Evolutionary conservation across 2,888 invertebrate genomes (phyloP).

Genomic region (Gastracanthus pulcherrimus): DNA sequence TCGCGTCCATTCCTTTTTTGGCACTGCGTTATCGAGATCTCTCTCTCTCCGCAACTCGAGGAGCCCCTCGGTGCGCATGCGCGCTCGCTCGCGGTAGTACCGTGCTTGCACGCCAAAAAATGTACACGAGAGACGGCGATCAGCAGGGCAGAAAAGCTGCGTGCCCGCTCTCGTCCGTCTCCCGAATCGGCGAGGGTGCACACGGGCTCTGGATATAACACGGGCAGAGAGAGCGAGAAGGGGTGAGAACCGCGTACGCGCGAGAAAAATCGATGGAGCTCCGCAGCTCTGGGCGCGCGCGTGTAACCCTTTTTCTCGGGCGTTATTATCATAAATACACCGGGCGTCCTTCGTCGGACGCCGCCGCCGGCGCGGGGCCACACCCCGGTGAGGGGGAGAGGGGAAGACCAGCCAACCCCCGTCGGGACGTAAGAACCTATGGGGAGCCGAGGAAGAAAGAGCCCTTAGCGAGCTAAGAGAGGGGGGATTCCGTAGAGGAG

Average conservation of each 20-base stretch:
- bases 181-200: constrained; percentile 34
- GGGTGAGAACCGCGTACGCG: constrained; percentile 52
- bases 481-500: constrained; percentile 4
- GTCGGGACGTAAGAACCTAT: constrained; percentile 43
- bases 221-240: constrained; percentile 41
- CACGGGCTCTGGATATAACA: not conserved
- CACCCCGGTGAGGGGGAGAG: not conserved
- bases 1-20: not conserved
- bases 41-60: not conserved
- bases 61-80: constrained; percentile 1
- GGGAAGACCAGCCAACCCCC: constrained; percentile 28
- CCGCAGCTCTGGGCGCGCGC: too few relatives aligned
- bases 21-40: not conserved
- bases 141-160: too few relatives aligned
- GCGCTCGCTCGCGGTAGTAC: not conserved
- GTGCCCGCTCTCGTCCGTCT: too few relatives aligned
- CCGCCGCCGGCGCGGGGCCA: constrained; percentile 3
- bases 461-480: not conserved
- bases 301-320: not conserved
- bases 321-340: constrained; percentile 48
- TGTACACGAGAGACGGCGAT: not conserved
- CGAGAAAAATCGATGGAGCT: constrained; percentile 76
- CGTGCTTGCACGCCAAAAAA: not conserved
- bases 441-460: not conserved
- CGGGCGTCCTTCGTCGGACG: constrained; percentile 40